A percentile compares a stretch with the other conserved stretches of the same genome.
Conservation (phyloP, 2,797 vertebrate genomes). For the Lutjanus argentimaculatus region DNA sequence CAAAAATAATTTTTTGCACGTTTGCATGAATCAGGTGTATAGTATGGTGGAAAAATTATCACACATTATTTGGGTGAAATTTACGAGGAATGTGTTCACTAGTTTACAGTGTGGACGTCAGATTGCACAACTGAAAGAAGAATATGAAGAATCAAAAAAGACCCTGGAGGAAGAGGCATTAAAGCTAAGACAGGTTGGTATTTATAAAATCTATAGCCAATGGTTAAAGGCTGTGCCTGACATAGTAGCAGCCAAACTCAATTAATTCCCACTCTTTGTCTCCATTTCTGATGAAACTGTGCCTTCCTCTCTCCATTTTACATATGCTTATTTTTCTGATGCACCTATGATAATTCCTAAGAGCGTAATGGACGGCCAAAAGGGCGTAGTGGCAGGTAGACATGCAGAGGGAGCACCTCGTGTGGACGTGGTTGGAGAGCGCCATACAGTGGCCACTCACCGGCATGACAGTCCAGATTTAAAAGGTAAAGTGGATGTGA, state of each 20-base stretch:
- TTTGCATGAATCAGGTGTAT: not conserved
- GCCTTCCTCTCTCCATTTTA: not conserved
- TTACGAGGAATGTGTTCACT: constrained; percentile 33
- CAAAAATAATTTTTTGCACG: not conserved
- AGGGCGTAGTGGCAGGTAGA: constrained; percentile 44
- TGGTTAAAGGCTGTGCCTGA: not conserved
- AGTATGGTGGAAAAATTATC: not conserved
- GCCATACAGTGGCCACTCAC: constrained; percentile 79
- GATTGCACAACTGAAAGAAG: constrained; percentile 93
- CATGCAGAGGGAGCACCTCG: constrained; percentile 50
- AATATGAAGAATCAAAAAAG: constrained; percentile 93
- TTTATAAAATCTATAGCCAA: not conserved
- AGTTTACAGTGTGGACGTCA: constrained; percentile 98
- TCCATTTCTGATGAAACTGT: not conserved
- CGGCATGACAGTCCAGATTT: constrained; percentile 68
- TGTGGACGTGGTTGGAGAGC: constrained; percentile 69
- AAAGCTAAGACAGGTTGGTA: constrained; percentile 82
- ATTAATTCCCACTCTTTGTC: not conserved
- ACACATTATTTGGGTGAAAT: constrained; percentile 5
- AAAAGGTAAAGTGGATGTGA: constrained; percentile 78
- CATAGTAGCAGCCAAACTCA: not conserved
- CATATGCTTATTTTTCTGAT: constrained; percentile 9
- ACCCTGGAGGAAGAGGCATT: constrained; percentile 80
- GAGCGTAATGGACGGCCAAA: constrained; percentile 66
- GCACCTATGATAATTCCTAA: constrained; percentile 42